These are phyloP conservation scores for Musca vetustissima DNA, from an alignment of 1,140 invertebrate species.

Conservation along the genomic window DNA sequence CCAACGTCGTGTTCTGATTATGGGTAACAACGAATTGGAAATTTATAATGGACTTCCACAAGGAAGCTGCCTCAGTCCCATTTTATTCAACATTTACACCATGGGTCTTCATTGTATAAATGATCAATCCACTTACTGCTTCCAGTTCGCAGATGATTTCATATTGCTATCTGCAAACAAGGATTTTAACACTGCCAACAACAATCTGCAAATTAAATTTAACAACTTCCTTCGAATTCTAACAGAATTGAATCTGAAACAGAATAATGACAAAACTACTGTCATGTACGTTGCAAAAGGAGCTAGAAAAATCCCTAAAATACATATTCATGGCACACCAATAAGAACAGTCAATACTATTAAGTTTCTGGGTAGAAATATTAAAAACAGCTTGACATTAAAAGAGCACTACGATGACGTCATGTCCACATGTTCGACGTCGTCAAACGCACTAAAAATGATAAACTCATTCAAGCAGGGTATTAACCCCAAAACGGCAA, in stretches of 20 bases:
- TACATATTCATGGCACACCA: neutral
- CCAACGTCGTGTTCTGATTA: neutral
- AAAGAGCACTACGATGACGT: neutral
- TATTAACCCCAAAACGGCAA: too few relatives aligned
- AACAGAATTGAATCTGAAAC: neutral
- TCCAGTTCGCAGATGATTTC: constrained; percentile 15
- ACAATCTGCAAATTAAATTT: neutral
- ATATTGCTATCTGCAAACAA: neutral
- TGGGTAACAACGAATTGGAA: neutral
- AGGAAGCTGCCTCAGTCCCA: neutral
- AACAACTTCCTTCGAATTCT: neutral
- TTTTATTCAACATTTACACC: neutral
- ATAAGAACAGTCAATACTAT: neutral
- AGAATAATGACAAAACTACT: neutral
- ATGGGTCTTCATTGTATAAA: neutral
- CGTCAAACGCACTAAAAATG: too few relatives aligned
- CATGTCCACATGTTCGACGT: too few relatives aligned
- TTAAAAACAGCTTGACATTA: neutral
- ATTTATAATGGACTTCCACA: constrained; percentile 2
- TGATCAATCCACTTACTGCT: neutral
- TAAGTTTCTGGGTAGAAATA: neutral
- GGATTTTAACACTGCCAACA: neutral
- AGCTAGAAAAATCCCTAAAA: neutral
- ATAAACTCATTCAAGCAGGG: too few relatives aligned
- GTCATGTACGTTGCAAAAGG: neutral